Conservation (phyloP, 2,888 invertebrate genomes). For the Noctua janthe region DNA sequence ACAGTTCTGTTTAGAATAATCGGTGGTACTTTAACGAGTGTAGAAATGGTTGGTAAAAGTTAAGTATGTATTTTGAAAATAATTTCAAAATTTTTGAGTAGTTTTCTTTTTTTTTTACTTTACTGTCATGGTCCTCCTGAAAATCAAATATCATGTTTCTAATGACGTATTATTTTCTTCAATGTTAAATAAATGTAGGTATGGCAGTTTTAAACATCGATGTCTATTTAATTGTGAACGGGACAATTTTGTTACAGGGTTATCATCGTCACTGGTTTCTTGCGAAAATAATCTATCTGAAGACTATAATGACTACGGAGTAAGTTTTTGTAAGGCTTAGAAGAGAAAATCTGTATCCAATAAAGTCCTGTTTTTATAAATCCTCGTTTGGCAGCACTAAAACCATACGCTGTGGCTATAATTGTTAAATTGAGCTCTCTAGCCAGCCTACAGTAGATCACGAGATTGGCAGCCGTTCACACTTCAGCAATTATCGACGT, state of each 20-base stretch:
- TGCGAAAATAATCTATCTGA: neutral
- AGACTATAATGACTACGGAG: neutral
- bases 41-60: neutral
- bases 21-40: slow-evolving; percentile 1
- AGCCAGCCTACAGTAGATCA: slow-evolving; percentile 63
- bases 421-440: slow-evolving; percentile 80
- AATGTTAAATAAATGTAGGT: neutral
- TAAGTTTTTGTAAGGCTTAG: neutral
- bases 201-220: neutral
- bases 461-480: slow-evolving; percentile 81
- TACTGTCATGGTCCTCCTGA: neutral
- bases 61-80: neutral
- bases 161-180: neutral
- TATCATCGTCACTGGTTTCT: neutral
- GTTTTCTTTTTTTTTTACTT: neutral
- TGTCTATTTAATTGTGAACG: neutral
- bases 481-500: slow-evolving; percentile 85
- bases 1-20: slow-evolving; percentile 12
- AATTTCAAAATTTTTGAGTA: neutral
- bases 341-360: neutral
- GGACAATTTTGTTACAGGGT: neutral
- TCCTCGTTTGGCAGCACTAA: slow-evolving; percentile 10
- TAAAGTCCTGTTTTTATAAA: neutral
- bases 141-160: neutral
- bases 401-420: slow-evolving; percentile 60